phyloP scores from a whole-genome alignment of 2,888 invertebrate species.

The Dryomyza anilis region DNA sequence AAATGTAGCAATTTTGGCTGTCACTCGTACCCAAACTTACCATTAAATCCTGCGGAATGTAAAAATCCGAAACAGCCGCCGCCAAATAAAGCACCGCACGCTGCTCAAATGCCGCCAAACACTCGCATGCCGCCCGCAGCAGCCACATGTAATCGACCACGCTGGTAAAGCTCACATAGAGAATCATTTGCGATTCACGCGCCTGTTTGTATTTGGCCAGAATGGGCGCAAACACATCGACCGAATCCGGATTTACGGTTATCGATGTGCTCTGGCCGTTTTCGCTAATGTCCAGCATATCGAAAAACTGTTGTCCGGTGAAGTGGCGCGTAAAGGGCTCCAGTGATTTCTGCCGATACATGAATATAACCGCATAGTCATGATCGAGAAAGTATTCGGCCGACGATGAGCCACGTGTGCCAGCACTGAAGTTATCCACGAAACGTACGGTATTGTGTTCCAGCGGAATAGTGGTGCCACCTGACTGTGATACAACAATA shows the following conservation, averaged over 20 bases:
- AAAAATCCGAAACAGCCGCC: slow-evolving; percentile 99
- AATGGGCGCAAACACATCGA: slow-evolving; percentile 73
- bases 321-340: slow-evolving; percentile 92
- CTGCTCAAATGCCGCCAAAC: slow-evolving; percentile 70
- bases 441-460: slow-evolving; percentile 97
- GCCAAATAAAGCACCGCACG: slow-evolving; percentile 89
- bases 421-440: slow-evolving; percentile 98
- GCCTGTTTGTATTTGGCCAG: slow-evolving; percentile 81
- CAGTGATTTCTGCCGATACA: slow-evolving; percentile 86
- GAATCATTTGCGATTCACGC: slow-evolving; percentile 72
- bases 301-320: slow-evolving; percentile 76
- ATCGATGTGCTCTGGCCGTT: slow-evolving; percentile 70
- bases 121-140: slow-evolving; percentile 80
- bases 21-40: too few relatives aligned
- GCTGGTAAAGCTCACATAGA: slow-evolving; percentile 81
- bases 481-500: slow-evolving; percentile 68
- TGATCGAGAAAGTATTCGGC: slow-evolving; percentile 92
- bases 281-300: slow-evolving; percentile 71
- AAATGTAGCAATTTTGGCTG: too few relatives aligned
- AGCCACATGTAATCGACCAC: slow-evolving; percentile 93
- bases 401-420: slow-evolving; percentile 91
- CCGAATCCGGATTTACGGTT: slow-evolving; percentile 74
- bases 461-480: slow-evolving; percentile 94
- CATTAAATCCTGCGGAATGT: slow-evolving; percentile 90
- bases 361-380: slow-evolving; percentile 91